Evolutionary conservation across 2,888 invertebrate genomes (phyloP).

Genomic region (Heliconius erato): DNA sequence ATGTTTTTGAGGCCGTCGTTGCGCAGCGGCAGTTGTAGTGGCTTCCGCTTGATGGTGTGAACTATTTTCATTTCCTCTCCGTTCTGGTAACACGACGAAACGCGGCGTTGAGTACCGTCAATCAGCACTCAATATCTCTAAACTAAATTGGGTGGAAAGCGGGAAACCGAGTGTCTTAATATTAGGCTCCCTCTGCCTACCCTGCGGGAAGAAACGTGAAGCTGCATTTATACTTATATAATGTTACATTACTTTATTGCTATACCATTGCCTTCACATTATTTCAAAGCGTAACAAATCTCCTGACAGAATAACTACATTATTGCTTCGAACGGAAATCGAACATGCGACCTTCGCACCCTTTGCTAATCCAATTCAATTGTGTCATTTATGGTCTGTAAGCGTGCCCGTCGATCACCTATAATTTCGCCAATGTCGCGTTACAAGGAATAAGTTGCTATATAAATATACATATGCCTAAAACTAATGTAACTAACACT

Average conservation of each 20-base stretch:
- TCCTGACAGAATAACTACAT: background rate
- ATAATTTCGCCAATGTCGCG: constrained; percentile 3
- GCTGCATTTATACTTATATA: no score
- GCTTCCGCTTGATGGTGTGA: no score
- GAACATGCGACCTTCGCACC: constrained; percentile 19
- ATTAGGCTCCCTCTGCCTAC: no score
- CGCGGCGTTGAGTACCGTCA: no score
- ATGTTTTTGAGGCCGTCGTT: background rate
- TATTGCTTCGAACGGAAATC: constrained; percentile 12
- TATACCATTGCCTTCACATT: background rate
- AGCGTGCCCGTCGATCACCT: constrained; percentile 23
- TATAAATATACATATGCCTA: background rate
- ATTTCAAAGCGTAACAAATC: background rate
- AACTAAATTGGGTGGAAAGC: no score
- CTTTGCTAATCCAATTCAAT: constrained; percentile 7
- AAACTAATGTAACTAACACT: background rate
- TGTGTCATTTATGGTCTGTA: constrained; percentile 18
- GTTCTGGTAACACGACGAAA: no score
- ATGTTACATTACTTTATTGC: background rate
- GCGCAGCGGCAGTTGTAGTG: background rate
- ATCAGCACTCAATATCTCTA: no score
- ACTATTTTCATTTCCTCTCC: no score
- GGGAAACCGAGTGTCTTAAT: no score
- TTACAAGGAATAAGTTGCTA: background rate
- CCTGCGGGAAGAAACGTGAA: no score